These are phyloP conservation scores for Sinonovacula constricta DNA, from an alignment of 1,140 invertebrate species.

Conservation along the genomic window DNA sequence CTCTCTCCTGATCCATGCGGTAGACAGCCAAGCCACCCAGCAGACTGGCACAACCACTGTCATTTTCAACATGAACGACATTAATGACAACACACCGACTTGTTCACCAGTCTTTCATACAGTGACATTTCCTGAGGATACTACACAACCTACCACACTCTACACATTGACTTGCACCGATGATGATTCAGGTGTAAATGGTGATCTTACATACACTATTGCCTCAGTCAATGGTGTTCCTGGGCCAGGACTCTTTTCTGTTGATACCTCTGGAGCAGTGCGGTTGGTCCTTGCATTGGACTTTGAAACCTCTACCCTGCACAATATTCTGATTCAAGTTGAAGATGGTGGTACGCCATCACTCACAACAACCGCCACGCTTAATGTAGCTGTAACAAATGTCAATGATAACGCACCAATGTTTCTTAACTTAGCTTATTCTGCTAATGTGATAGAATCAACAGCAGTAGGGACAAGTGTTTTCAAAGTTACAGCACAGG, in stretches of 20 bases:
- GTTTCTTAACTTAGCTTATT: conserved; percentile 79
- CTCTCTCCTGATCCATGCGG: conserved; percentile 35
- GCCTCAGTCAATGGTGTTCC: conserved; percentile 29
- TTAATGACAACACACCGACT: conserved; percentile 35
- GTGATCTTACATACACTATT: conserved; percentile 34
- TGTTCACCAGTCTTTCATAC: conserved; percentile 18
- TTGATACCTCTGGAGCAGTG: conserved; percentile 35
- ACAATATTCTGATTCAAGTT: conserved; percentile 91
- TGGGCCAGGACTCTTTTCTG: conserved; percentile 13
- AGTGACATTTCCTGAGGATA: conserved; percentile 27
- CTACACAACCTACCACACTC: conserved; percentile 10
- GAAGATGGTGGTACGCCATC: conserved; percentile 89
- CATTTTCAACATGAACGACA: conserved; percentile 32
- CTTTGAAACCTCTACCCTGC: conserved; percentile 77
- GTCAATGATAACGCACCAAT: conserved; percentile 92
- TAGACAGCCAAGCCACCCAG: conserved; percentile 43
- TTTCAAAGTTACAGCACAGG: conserved; percentile 51
- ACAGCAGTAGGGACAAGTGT: conserved; percentile 49
- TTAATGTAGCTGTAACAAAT: conserved; percentile 87
- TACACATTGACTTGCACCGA: conserved; percentile 50
- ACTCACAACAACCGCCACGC: conserved; percentile 85
- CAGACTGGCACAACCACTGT: conserved; percentile 47
- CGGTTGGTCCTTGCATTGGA: conserved; percentile 44
- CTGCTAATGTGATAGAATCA: conserved; percentile 47
- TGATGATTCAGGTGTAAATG: conserved; percentile 43